Evolutionary conservation across 2,113 vertebrate species (phyloP), one percentile per base, ranked within the genome.

Genomic region (Tragelaphus imberbis): DNA sequence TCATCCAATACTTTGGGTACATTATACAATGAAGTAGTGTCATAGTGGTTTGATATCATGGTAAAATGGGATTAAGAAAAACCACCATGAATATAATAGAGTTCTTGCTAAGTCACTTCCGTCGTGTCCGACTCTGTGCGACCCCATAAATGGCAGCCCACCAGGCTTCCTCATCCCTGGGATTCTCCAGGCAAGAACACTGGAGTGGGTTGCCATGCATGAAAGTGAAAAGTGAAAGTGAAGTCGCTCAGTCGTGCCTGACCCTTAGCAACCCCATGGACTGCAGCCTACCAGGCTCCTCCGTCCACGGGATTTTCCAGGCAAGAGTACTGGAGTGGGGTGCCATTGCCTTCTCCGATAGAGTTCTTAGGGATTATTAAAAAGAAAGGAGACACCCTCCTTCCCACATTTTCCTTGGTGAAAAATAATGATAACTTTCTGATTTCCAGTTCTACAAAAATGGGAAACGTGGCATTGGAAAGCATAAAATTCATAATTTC

Each of bases 391-490:
- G 49, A 88, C 25, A 5, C 17, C 44, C n/a, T 88, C 27, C 9
- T 63, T 77, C 40, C 12, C 33, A 89, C 14, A 65, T 89, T 92
- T 94, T 90, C 10, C 55, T 93, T 77, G 49, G 13, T 59, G 33
- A 80, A 88, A 82, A 88, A 82, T 61, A 91, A 89, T 61, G 93
- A 95, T 89, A 89, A 90, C 23, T 58, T 95, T 27, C 65, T 94
- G 92, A 90, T 87, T 98, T 97, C 30, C 27, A 94, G 90, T 89
- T 95, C 58, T 91, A 36, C 36, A 36, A 77, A 88, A 81, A 53
- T 91, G 30, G 55, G 49, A 97, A 96, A 95, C 47, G 16, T 59
- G 75, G 90, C 97, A 90, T 12, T 96, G 93, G 81, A 40, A 95
- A 77, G 23, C 94, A 92, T 80, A 84, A 92, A 89, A 71, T 44